Evolutionary conservation across 2,797 vertebrate genomes (phyloP), one percentile per base, ranked within the genome.

Genomic region (Pipistrellus pipistrellus): DNA sequence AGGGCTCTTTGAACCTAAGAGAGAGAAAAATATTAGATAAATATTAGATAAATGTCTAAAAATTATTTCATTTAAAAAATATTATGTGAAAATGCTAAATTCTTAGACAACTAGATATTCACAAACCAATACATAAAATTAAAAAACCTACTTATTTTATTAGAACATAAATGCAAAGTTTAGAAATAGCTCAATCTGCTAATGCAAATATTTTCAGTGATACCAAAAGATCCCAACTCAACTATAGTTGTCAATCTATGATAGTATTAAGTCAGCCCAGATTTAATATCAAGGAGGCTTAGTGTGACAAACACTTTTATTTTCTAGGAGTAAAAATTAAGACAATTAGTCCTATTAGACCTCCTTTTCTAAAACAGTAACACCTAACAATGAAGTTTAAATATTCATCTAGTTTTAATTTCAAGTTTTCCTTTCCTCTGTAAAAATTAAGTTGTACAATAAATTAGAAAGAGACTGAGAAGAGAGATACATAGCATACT

Each of bases 1-100:
- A 59, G 99, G 99, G 95, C 99, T 99, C 97, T 99, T 99, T 94
- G 98, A 96, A 97, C 98, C 99, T 99, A 94, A 55, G 81, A 44
- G 41, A 38, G 18, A n/a, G 27, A 27, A 78, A 35, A 30, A 77
- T 38, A 86, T 30, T 32, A 89, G 7, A 86, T 95, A 95, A 86
- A 91, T 6, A 62, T 64, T 64, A 64, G 27, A n/a, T 64, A 93
- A 23, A 75, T 30, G 69, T 66, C 57, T 68, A 75, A 69, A 90
- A 89, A 68, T 27, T 27, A 62, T 57, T 72, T 72, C 59, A 53
- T 21, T 84, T n/a, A 93, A 75, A 91, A 80, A 41, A 57, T 55
- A 86, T 57, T 46, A 73, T 23, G 6, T 86, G 86, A 91, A 94
- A 93, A 91, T 59, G 32, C 20, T 77, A 11, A 92, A 86, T 95